phyloP scores from a whole-genome alignment of 2,797 vertebrate species.

The Stomatorhinus walkeri region DNA sequence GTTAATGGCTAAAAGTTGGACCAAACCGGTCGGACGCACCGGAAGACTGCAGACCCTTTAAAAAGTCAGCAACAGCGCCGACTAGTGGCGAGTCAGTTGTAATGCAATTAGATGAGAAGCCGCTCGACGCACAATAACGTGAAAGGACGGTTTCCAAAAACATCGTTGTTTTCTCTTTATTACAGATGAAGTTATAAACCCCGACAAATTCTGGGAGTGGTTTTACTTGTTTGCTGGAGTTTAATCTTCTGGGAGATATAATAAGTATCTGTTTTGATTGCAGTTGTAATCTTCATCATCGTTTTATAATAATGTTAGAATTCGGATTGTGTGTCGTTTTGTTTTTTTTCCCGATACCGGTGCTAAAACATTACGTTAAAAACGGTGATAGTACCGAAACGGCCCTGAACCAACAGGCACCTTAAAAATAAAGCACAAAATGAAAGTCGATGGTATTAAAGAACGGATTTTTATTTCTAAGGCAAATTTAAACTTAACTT shows the following conservation, averaged over 20 bases:
- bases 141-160: neutral
- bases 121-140: neutral
- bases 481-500: neutral
- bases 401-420: neutral
- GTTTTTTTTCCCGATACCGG: neutral
- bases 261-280: neutral
- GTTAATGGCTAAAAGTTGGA: neutral
- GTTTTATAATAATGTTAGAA: neutral
- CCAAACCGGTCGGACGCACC: neutral
- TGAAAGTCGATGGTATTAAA: neutral
- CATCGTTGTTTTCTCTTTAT: neutral
- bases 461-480: neutral
- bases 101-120: neutral
- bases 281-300: neutral
- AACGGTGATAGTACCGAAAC: neutral
- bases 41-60: neutral
- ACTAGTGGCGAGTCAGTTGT: constrained; percentile 41
- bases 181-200: neutral
- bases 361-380: neutral
- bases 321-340: neutral
- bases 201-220: neutral
- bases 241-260: neutral
- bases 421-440: neutral
- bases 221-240: neutral
- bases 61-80: constrained; percentile 40